Evolutionary conservation across 2,888 invertebrate genomes (phyloP), one percentile per base, ranked within the genome.

Genomic region (Epistrophe grossulariae): DNA sequence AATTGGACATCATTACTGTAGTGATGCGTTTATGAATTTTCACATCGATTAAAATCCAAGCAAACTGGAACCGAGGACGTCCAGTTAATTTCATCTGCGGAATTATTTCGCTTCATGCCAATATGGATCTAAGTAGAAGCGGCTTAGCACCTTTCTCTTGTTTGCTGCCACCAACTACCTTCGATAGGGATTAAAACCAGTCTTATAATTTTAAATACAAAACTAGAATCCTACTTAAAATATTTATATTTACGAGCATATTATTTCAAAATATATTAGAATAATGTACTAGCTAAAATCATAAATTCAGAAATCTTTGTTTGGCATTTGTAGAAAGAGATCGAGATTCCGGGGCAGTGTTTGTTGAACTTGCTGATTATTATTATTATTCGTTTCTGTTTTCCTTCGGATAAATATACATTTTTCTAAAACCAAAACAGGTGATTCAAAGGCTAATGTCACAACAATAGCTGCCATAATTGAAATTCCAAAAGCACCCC

Each of bases 371-470:
- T 28, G 64, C 10, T n/a, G 15, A 64, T 62, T 66, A 17, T 24
- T 24, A 24, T 24, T 24, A 24, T 3, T 24, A 24, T 13, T 35
- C 7, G 4, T 15, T 0, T 35, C 35, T 35, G 48, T 2, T 31
- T 70, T 19, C 1, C 17, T 6, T 4, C 11, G 31, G 1, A 15
- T 31, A 45, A 89, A 79, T 9, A 88, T 55, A 4, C 90, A 87
- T 80, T 90, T 92, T 77, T 92, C 92, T 35, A 93, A 79, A 5
- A 89, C 89, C 11, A 91, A 88, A 31, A 92, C 88, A 5, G 93
- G 93, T 2, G 91, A 91, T 88, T 93, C 93, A 88, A 93, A 93
- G 2, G 91, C 89, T 66, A 93, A 81, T 8, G 90, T 90, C 89
- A 90, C 90, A 48, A 92, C 77, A 9, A 90, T 76, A 1, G 92